A percentile compares a stretch with the other conserved stretches of the same genome.
Evolutionary conservation across 2,888 invertebrate species (phyloP).

Genomic region (Drosophila borborema): DNA sequence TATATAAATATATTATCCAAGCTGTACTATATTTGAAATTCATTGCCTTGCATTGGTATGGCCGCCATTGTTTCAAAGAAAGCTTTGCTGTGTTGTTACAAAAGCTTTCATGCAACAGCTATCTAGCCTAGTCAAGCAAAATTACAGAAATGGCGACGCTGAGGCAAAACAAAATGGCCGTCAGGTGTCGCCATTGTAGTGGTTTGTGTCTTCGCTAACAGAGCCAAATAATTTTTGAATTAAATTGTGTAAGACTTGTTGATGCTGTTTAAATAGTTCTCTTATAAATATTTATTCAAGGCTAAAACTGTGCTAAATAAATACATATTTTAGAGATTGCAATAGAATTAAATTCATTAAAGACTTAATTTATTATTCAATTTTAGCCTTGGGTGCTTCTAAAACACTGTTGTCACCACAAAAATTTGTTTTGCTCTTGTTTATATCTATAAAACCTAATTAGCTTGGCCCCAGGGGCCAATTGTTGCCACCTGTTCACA

Average conservation of each 20-base stretch:
- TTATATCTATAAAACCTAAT: slow-evolving; percentile 57
- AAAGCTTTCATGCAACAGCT: slow-evolving; percentile 5
- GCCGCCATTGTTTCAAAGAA: neutral
- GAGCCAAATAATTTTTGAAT: neutral
- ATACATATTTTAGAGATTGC: neutral
- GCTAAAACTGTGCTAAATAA: neutral
- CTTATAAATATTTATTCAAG: neutral
- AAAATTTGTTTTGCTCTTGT: slow-evolving; percentile 29
- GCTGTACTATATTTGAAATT: neutral
- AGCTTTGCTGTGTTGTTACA: neutral
- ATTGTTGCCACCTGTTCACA: slow-evolving; percentile 68
- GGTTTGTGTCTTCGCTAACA: slow-evolving; percentile 23
- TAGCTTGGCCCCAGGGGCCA: slow-evolving; percentile 63
- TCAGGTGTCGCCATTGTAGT: slow-evolving; percentile 31
- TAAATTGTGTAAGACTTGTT: neutral
- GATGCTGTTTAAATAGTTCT: neutral
- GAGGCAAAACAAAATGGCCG: neutral
- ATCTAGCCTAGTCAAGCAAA: neutral
- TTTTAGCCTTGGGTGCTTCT: neutral
- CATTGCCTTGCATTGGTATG: neutral
- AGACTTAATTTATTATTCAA: neutral
- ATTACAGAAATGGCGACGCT: neutral
- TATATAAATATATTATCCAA: neutral
- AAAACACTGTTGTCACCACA: slow-evolving; percentile 7
- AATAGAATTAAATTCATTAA: neutral